Evolutionary conservation across 2,888 invertebrate species (phyloP).

Genomic region (Chrysotoxum bicinctum): DNA sequence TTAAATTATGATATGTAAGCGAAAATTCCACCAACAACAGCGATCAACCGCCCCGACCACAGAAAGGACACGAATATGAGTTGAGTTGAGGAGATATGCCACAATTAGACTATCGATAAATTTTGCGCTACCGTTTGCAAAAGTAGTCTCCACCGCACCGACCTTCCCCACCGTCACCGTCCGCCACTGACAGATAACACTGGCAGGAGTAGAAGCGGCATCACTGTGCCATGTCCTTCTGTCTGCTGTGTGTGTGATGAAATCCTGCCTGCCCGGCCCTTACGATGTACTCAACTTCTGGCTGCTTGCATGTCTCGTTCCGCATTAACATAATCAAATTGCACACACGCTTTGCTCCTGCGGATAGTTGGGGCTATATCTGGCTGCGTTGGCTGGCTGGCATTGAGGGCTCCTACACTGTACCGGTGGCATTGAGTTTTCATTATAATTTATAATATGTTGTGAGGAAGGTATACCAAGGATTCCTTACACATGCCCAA

Average conservation of each 20-base stretch:
- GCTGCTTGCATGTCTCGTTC: conserved; percentile 59
- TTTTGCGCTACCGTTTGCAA: conserved; percentile 72
- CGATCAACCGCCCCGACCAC: conserved; percentile 36
- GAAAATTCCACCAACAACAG: conserved; percentile 59
- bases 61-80: conserved; percentile 53
- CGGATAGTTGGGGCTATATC: conserved; percentile 7
- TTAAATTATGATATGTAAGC: conserved; percentile 73
- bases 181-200: neutral
- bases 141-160: conserved; percentile 42
- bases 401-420: neutral
- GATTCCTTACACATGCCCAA: conserved; percentile 53
- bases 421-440: conserved; percentile 62
- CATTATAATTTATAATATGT: conserved; percentile 73
- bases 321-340: conserved; percentile 73
- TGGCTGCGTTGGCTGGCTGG: too few species aligned
- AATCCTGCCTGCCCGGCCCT: conserved; percentile 42
- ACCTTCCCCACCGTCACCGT: neutral
- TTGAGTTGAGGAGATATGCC: conserved; percentile 69
- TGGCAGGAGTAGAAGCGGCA: neutral
- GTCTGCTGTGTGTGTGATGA: conserved; percentile 33
- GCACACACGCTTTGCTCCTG: conserved; percentile 51
- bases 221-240: neutral
- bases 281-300: conserved; percentile 40
- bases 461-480: conserved; percentile 54
- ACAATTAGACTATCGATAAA: conserved; percentile 73